Conservation (phyloP, 2,888 invertebrate genomes). For the Stenurella melanura region DNA sequence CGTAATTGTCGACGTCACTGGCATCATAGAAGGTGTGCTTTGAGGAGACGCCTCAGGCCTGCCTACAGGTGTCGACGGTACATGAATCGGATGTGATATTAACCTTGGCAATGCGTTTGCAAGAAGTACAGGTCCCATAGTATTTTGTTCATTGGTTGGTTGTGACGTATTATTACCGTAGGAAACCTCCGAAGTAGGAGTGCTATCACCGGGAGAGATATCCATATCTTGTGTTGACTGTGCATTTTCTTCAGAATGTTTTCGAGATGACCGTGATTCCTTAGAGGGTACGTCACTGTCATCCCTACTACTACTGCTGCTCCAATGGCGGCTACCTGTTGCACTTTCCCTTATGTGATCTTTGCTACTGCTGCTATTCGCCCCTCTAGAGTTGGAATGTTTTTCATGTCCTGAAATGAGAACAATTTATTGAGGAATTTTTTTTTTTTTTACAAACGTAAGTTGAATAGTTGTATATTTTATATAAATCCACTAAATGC, state of each 20-base stretch:
- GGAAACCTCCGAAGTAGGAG: conserved; percentile 88
- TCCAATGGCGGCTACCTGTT: conserved; percentile 69
- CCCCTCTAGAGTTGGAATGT: conserved; percentile 83
- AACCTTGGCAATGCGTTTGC: conserved; percentile 81
- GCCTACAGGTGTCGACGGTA: conserved; percentile 62
- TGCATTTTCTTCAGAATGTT: conserved; percentile 60
- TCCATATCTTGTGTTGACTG: conserved; percentile 84
- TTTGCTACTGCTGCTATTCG: conserved; percentile 71
- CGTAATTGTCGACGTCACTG: conserved; percentile 71
- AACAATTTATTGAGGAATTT: not conserved
- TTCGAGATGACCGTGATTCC: conserved; percentile 67
- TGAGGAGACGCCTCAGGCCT: conserved; percentile 66
- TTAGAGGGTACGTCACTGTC: conserved; percentile 64
- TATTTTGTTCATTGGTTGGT: conserved; percentile 74
- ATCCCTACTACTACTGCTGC: conserved; percentile 68
- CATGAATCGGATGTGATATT: conserved; percentile 75
- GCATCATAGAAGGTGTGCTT: conserved; percentile 67
- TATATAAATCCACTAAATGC: too few species aligned
- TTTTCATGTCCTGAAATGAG: conserved; percentile 77
- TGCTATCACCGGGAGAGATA: conserved; percentile 93
- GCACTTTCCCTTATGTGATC: conserved; percentile 61
- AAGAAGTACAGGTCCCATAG: conserved; percentile 78
- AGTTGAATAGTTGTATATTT: too few species aligned
- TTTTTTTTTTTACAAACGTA: too few species aligned
- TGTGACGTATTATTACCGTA: conserved; percentile 75